Evolutionary conservation across 1,140 invertebrate species (phyloP).

Genomic region (Drosophila ironensis): DNA sequence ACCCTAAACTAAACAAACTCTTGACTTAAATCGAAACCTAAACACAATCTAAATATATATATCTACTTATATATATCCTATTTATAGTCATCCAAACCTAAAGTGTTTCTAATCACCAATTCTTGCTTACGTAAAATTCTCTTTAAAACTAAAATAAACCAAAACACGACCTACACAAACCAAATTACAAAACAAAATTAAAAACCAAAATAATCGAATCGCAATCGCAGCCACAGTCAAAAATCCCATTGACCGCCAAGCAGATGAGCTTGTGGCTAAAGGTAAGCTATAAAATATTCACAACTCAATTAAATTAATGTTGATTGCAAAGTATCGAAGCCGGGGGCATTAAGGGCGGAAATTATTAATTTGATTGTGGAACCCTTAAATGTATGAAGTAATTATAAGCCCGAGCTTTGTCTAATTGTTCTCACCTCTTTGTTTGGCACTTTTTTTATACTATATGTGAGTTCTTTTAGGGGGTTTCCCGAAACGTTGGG

Average conservation of each 20-base stretch:
- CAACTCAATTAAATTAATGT: no score
- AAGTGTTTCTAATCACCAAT: constrained; percentile 60
- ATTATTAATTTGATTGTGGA: no score
- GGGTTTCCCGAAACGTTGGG: no score
- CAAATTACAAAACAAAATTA: constrained; percentile 16
- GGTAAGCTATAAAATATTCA: constrained; percentile 39
- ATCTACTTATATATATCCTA: constrained; percentile 1
- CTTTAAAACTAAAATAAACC: constrained; percentile 42
- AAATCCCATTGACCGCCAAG: constrained; percentile 35
- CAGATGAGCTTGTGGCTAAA: constrained; percentile 54
- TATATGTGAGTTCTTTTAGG: no score
- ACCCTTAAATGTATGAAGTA: no score
- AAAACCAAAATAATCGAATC: constrained; percentile 22
- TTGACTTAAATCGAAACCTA: constrained; percentile 8
- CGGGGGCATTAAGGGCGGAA: no score
- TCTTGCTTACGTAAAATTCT: constrained; percentile 59
- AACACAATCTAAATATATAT: constrained; percentile 23
- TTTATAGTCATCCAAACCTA: constrained; percentile 26
- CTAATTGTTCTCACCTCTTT: no score
- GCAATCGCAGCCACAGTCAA: constrained; percentile 47
- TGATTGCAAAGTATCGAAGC: no score
- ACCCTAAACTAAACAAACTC: constrained; percentile 6
- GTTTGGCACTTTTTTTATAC: no score
- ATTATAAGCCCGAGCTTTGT: no score
- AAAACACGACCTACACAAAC: constrained; percentile 41